Conservation (phyloP, 2,113 vertebrate genomes). For the Phoenicopterus ruber region DNA sequence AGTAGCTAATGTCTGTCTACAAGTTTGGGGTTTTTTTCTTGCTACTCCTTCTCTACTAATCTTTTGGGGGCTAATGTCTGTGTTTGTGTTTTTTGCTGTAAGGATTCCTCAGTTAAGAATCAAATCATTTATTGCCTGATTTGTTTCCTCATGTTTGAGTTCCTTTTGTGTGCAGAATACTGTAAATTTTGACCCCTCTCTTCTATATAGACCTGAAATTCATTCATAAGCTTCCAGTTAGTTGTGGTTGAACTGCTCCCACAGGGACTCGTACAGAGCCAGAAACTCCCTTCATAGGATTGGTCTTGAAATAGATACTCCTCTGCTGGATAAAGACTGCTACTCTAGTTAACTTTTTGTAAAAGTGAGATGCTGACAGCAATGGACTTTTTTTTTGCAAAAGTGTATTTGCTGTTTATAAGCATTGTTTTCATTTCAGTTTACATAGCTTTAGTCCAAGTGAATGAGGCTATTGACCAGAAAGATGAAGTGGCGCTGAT, state of each 20-base stretch:
- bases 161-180: background rate
- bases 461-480: slow-evolving; percentile 75
- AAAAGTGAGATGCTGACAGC: background rate
- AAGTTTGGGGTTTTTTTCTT: no score
- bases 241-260: no score
- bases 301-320: background rate
- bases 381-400: background rate
- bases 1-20: no score
- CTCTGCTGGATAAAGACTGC: background rate
- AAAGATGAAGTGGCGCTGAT: slow-evolving; percentile 76
- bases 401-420: background rate
- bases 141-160: background rate
- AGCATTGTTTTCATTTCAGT: slow-evolving; percentile 67
- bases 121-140: background rate
- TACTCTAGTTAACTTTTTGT: background rate
- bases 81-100: background rate
- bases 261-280: background rate
- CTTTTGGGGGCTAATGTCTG: background rate
- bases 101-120: slow-evolving; percentile 1
- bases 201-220: slow-evolving; percentile 13
- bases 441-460: slow-evolving; percentile 73
- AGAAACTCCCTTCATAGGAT: background rate
- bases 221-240: background rate
- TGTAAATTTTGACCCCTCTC: slow-evolving; percentile 69
- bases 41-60: background rate